A percentile compares a stretch with the other conserved stretches of the same genome.
phyloP scores from a whole-genome alignment of 2,113 vertebrate genomes.

The Thryonomys swinderianus region DNA sequence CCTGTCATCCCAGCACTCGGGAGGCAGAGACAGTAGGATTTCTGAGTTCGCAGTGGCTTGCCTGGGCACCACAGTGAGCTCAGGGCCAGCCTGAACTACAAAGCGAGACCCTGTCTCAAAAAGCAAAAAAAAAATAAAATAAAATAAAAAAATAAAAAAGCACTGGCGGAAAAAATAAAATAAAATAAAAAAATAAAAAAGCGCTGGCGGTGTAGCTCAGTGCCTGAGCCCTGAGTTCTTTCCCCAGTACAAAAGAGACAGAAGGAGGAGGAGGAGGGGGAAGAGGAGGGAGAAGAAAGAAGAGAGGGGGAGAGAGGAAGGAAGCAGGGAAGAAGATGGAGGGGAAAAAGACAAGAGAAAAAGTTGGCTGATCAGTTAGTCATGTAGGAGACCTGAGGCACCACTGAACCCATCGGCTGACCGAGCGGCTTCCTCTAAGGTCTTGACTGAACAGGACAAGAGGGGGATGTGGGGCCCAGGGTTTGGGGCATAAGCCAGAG shows the following conservation, averaged over 20 bases:
- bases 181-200: not conserved
- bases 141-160: too few relatives aligned
- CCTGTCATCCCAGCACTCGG: too few relatives aligned
- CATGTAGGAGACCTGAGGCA: not conserved
- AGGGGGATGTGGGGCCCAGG: rapidly evolving
- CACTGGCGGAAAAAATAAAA: too few relatives aligned
- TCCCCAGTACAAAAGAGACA: too few relatives aligned
- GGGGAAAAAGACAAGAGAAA: not conserved
- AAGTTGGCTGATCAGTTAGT: too few relatives aligned
- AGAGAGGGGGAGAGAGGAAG: not conserved
- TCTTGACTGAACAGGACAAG: not conserved
- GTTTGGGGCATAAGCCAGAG: not conserved
- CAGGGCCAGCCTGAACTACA: too few relatives aligned
- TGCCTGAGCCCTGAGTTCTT: not conserved
- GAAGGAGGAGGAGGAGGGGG: not conserved
- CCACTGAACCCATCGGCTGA: not conserved
- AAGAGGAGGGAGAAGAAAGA: rapidly evolving
- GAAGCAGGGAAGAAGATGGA: not conserved
- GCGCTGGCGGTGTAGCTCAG: not conserved
- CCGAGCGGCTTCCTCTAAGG: not conserved
- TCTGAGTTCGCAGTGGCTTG: too few relatives aligned
- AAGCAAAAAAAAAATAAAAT: too few relatives aligned
- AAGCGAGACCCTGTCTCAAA: too few relatives aligned
- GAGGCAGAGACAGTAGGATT: too few relatives aligned
- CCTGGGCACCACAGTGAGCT: too few relatives aligned